These are phyloP conservation scores for Plagodis pulveraria DNA, from an alignment of 2,888 invertebrate species.

Conservation along the genomic window DNA sequence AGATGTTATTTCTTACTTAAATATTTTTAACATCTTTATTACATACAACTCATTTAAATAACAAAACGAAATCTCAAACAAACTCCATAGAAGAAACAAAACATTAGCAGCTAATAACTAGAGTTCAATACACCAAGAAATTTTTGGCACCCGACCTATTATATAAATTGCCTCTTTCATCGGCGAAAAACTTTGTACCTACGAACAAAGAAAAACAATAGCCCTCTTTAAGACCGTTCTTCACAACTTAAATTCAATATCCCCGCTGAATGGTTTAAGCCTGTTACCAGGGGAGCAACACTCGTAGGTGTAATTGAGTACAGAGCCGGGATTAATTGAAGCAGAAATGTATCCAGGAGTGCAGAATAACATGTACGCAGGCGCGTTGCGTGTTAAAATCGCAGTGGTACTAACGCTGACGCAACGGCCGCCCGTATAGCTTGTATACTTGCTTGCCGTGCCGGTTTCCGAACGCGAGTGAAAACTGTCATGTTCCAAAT, in stretches of 20 bases:
- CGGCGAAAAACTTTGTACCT: constrained; percentile 10
- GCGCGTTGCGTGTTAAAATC: constrained; percentile 68
- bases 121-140: no score
- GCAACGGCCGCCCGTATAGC: constrained; percentile 62
- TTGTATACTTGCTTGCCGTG: constrained; percentile 25
- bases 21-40: no score
- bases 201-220: constrained; percentile 13
- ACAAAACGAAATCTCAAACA: no score
- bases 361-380: constrained; percentile 77
- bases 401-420: constrained; percentile 72
- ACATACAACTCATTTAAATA: no score
- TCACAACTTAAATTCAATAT: constrained; percentile 42
- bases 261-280: constrained; percentile 43
- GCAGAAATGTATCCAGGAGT: constrained; percentile 81
- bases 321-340: constrained; percentile 79
- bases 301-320: constrained; percentile 76
- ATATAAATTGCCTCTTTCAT: background rate
- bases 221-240: constrained; percentile 19
- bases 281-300: constrained; percentile 48
- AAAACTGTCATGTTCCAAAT: constrained; percentile 35
- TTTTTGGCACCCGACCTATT: no score
- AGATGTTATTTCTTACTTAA: no score
- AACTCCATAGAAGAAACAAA: no score
- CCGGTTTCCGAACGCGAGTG: constrained; percentile 34
- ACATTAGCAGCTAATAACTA: no score